Evolutionary conservation across 2,888 invertebrate genomes (phyloP).

Genomic region (Laothoe populi): DNA sequence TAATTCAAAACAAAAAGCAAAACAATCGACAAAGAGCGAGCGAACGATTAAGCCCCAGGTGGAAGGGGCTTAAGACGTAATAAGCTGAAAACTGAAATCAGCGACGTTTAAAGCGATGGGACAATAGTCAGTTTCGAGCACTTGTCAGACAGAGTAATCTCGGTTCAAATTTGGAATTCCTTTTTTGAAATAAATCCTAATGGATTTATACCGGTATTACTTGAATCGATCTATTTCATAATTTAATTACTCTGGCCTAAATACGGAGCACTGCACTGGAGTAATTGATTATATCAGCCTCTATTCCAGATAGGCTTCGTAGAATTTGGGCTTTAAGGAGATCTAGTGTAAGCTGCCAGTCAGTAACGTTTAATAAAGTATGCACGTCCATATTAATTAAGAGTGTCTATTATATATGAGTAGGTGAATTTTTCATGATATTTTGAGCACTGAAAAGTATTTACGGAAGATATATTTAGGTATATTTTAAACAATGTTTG

Average conservation of each 20-base stretch:
- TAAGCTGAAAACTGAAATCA: slow-evolving; percentile 46
- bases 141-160: slow-evolving; percentile 64
- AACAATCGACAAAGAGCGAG: slow-evolving; percentile 28
- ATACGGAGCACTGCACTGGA: slow-evolving; percentile 11
- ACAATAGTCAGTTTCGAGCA: slow-evolving; percentile 57
- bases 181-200: slow-evolving; percentile 38
- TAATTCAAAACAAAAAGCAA: slow-evolving; percentile 28
- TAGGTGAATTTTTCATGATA: too few species aligned
- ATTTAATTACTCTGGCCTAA: slow-evolving; percentile 20
- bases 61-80: slow-evolving; percentile 40
- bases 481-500: too few species aligned
- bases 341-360: not conserved
- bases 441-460: too few species aligned
- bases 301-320: slow-evolving; percentile 1
- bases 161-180: slow-evolving; percentile 45
- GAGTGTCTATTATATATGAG: too few species aligned
- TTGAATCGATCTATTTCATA: slow-evolving; percentile 11
- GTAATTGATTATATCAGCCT: slow-evolving; percentile 18
- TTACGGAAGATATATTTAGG: too few species aligned
- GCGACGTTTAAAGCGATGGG: slow-evolving; percentile 46
- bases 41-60: slow-evolving; percentile 42
- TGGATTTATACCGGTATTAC: slow-evolving; percentile 10
- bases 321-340: not conserved
- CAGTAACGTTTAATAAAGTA: too few species aligned
- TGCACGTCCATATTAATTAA: too few species aligned